A percentile compares a stretch with the other conserved stretches of the same genome.
phyloP scores from a whole-genome alignment of 2,797 vertebrate species.

The Siniperca obscura region DNA sequence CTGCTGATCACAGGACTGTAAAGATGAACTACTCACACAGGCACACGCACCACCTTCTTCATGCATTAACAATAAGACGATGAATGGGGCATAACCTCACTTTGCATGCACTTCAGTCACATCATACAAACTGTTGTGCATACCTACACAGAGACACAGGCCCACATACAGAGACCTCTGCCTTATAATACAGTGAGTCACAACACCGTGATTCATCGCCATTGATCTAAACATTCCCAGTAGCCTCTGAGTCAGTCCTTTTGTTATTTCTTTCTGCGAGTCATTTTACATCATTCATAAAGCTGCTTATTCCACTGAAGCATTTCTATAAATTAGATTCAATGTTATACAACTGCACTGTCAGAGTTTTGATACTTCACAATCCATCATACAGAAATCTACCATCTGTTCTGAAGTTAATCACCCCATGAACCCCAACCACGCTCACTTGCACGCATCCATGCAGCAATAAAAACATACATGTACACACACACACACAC shows the following conservation, averaged over 20 bases:
- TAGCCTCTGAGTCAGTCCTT: slow-evolving; percentile 54
- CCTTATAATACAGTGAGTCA: slow-evolving; percentile 58
- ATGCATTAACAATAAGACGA: slow-evolving; percentile 3
- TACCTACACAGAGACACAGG: slow-evolving; percentile 23
- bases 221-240: slow-evolving; percentile 63
- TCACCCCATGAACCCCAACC: not conserved
- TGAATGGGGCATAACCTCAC: slow-evolving; percentile 20
- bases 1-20: slow-evolving; percentile 16
- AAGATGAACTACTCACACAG: slow-evolving; percentile 8
- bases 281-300: slow-evolving; percentile 71
- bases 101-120: slow-evolving; percentile 19
- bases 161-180: slow-evolving; percentile 15
- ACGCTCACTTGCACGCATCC: slow-evolving; percentile 12
- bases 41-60: slow-evolving; percentile 10
- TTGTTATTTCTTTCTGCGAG: slow-evolving; percentile 52
- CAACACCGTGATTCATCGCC: slow-evolving; percentile 55
- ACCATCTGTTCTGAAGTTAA: slow-evolving; percentile 27
- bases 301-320: slow-evolving; percentile 57
- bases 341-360: slow-evolving; percentile 31
- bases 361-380: slow-evolving; percentile 8
- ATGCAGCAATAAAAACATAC: slow-evolving; percentile 6
- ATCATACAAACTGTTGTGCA: slow-evolving; percentile 6
- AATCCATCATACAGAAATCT: not conserved
- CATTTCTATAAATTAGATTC: slow-evolving; percentile 42
- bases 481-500: slow-evolving; percentile 5